Evolutionary conservation across 2,113 vertebrate species (phyloP), one percentile per base, ranked within the genome.

Genomic region (Onychorhynchus coronatus): DNA sequence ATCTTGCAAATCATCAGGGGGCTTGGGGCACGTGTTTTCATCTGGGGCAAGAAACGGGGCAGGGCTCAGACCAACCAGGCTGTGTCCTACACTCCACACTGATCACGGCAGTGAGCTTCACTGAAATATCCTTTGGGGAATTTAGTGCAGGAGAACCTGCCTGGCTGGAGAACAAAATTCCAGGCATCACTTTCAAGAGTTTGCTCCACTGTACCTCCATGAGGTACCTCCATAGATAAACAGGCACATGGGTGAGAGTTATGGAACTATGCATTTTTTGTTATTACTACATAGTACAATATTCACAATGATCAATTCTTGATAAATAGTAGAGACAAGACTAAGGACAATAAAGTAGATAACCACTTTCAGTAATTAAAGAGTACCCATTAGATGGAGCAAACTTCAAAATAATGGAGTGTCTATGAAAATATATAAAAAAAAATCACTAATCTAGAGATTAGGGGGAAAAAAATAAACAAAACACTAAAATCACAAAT

Each of bases 71-170:
- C 4, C 46, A 13, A 1, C 10, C 4, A 1, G 14, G 65, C 21
- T 0, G 0, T 5, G 23, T 42, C 31, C 35, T 20, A 0, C 2
- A 0, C 5, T 8, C 3, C 6, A 5, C 37, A 19, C 49, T 0
- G 2, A 19, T 10, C 17, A 28, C 8, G 63, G 22, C 63, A 19
- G 18, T 23, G 49, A 55, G 25, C 35, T 33, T 28, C 7, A 1
- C 33, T 44, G 31, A 8, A 66, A 18, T 1, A 56, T 21, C 39
- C 37, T 5, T 0, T 0, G 3, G 42, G 31, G 11, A 9, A 4
- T 30, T 27, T 1, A 33, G 63, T 21, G 8, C 5, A 0, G 9
- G 14, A 6, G 2, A 17, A 8, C 61, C 23, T 12, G 0, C 41
- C 39, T 56, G 3, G 25, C 25, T 11, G 12, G 41, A 24, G 42